Percentiles rank a stretch among this genome's conserved stretches.
Evolutionary conservation across 2,888 invertebrate genomes (phyloP).

Genomic region (Carabus problematicus): DNA sequence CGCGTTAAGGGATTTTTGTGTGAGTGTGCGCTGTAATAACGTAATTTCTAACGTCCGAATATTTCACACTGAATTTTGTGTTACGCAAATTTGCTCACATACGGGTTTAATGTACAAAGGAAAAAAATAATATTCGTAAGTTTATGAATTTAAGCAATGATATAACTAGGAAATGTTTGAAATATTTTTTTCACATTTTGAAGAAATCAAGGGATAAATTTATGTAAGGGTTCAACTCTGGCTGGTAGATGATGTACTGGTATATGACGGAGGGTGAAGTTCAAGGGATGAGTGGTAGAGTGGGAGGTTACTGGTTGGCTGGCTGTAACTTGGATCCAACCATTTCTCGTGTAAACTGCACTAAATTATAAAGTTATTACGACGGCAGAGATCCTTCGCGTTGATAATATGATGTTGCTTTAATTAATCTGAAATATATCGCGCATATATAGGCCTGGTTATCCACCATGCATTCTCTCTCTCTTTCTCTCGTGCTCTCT

Average conservation of each 20-base stretch:
- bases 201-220: too few species aligned
- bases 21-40: slow-evolving; percentile 25
- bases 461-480: neutral
- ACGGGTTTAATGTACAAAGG: too few species aligned
- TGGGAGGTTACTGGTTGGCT: neutral
- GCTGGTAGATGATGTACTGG: neutral
- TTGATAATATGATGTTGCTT: slow-evolving; percentile 62
- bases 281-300: neutral
- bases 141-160: too few species aligned
- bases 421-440: slow-evolving; percentile 62
- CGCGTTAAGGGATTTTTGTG: slow-evolving; percentile 21
- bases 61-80: slow-evolving; percentile 17
- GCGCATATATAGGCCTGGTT: slow-evolving; percentile 42
- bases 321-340: slow-evolving; percentile 39
- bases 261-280: neutral
- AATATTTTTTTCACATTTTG: too few species aligned
- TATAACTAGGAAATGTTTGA: too few species aligned
- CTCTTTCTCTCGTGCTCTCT: slow-evolving; percentile 14
- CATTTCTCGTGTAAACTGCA: slow-evolving; percentile 57
- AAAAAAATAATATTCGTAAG: too few species aligned
- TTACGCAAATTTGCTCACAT: neutral
- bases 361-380: slow-evolving; percentile 64
- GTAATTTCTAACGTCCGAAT: slow-evolving; percentile 35
- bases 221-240: too few species aligned
- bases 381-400: slow-evolving; percentile 60